Conservation (phyloP, 2,113 vertebrate species). For the Paradoxurus hermaphroditus region DNA sequence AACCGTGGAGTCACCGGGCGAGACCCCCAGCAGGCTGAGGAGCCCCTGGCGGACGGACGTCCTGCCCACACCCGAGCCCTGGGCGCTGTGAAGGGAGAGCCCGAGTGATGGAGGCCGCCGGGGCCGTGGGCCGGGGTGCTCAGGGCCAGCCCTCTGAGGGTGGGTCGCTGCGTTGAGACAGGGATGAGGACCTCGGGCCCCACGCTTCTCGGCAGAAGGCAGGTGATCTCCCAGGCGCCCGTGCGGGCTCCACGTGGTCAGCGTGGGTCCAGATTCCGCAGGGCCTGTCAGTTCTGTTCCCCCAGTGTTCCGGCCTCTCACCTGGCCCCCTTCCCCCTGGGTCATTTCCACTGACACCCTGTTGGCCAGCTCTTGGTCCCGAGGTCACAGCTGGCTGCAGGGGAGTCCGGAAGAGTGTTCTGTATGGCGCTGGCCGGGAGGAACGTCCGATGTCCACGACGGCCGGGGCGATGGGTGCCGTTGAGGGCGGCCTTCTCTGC, state of each 20-base stretch:
- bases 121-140: too few relatives aligned
- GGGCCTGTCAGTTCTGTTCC: background rate
- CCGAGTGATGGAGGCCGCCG: too few relatives aligned
- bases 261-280: background rate
- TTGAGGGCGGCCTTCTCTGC: background rate
- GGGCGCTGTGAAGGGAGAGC: background rate
- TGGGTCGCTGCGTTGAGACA: background rate
- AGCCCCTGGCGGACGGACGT: too few relatives aligned
- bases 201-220: too few relatives aligned
- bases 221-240: too few relatives aligned
- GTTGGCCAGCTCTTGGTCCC: background rate
- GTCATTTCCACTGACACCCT: too few relatives aligned
- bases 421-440: background rate
- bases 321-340: too few relatives aligned
- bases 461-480: background rate
- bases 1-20: background rate
- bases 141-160: too few relatives aligned
- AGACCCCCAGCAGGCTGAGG: background rate
- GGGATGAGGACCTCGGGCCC: background rate
- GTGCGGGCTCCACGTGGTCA: too few relatives aligned
- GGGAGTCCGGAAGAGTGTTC: background rate
- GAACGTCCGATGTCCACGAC: accelerated
- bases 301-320: background rate
- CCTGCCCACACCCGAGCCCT: background rate
- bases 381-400: background rate